Base-by-base conservation (phyloP, 1,140 invertebrate species). In the Gyrodactylus salaris region DNA sequence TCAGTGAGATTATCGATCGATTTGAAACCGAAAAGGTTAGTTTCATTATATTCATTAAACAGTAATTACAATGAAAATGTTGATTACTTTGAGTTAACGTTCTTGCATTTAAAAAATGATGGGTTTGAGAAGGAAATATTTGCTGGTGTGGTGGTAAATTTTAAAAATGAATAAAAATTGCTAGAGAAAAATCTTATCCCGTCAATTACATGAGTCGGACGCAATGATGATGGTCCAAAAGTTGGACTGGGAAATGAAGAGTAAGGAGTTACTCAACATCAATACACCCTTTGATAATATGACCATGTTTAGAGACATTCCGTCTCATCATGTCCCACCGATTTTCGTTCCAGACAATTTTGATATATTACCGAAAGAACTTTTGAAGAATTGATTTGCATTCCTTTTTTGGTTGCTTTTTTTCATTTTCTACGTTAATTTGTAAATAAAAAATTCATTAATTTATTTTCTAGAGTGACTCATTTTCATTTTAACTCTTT, bases 191-290 rank as follows among this genome's bases (percentile, higher is more conserved):
- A 68, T 73, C 1, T 26, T 69, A 26, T 25, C 7, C 68, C 72
- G 72, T 16, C 72, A 73, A 23, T 25, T 68, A 19, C 72, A 73
- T 26, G 72, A 73, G 26, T 68, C 72, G 20, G 72, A 73, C 20
- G 21, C 72, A 34, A n/a, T 73, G 34, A 73, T 68, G 34, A 69
- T 69, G 34, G 72, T 73, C 1, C 72, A 73, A 26, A 73, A 26
- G 26, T 23, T 73, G 34, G 72, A 73, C 26, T 73, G 72, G 72
- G 72, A 73, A 69, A 23, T 73, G 34, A 73, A 73, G 26, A 23
- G n/a, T 21, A 73, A 73, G 26, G 72, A 73, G 34, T 54, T 54
- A n/a, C n/a, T 54, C 7, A 54, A 54, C 34, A 54, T 54, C n/a
- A 54, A n/a, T n/a, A 16, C 34, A 54, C n/a, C 34, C 7, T 54